Evolutionary conservation across 2,888 invertebrate genomes (phyloP).

Genomic region (Fragum fragum): DNA sequence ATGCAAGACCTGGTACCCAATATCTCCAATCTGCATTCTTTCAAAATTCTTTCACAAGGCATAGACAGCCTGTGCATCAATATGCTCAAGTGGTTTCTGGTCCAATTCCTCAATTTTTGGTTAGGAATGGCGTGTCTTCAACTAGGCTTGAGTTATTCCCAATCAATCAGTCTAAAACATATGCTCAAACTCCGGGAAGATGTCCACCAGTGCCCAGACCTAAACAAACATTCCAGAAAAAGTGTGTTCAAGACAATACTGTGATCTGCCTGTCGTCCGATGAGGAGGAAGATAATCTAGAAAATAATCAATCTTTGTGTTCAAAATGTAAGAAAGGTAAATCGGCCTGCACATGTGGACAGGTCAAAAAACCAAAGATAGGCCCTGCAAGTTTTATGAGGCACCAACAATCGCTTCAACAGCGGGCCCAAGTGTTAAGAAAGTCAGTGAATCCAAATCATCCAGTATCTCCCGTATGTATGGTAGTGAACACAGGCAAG

Average conservation of each 20-base stretch:
- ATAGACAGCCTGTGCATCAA: not conserved
- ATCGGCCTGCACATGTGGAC: slow-evolving; percentile 22
- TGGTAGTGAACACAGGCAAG: slow-evolving; percentile 7
- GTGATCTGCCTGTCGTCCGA: slow-evolving; percentile 66
- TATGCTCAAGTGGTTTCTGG: not conserved
- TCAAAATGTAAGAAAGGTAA: slow-evolving; percentile 17
- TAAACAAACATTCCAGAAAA: slow-evolving; percentile 46
- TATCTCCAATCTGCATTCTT: not conserved
- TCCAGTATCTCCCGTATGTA: not conserved
- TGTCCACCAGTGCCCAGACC: not conserved
- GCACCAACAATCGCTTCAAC: slow-evolving; percentile 17
- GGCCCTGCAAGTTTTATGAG: slow-evolving; percentile 63
- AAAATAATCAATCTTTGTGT: not conserved
- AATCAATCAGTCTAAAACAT: slow-evolving; percentile 10
- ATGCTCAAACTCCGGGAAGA: not conserved
- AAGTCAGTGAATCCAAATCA: slow-evolving; percentile 14
- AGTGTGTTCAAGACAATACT: slow-evolving; percentile 47
- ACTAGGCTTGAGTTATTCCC: slow-evolving; percentile 46
- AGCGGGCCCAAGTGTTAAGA: slow-evolving; percentile 13
- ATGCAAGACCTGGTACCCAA: not conserved
- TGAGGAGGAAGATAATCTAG: slow-evolving; percentile 53
- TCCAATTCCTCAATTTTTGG: slow-evolving; percentile 64
- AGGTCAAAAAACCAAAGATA: slow-evolving; percentile 33
- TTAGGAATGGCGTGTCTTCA: slow-evolving; percentile 45
- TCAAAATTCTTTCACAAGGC: not conserved